Evolutionary conservation across 2,113 vertebrate genomes (phyloP), one percentile per base, ranked within the genome.

Genomic region (Alaudala cheleensis): DNA sequence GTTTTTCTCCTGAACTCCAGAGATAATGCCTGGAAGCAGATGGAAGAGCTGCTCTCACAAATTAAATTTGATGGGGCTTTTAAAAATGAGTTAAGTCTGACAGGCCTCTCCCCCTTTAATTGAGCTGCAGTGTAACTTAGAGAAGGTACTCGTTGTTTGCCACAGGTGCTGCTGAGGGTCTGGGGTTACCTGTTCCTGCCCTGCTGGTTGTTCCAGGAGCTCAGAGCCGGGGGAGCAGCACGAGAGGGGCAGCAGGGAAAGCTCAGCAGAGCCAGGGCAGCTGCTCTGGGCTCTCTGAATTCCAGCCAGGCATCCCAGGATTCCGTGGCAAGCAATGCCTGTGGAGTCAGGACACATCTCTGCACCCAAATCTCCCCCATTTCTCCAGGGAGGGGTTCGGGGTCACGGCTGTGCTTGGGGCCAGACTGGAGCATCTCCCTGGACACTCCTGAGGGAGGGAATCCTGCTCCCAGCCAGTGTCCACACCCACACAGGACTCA

Each of bases 1-100:
- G 97, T 96, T 98, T 97, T 96, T 78, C 92, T 93, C 94, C 93
- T 91, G 86, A 97, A 97, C 96, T 95, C 87, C 88, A 89, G 66
- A 97, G 95, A 97, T 96, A 97, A 97, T 96, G 96, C 73, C 50
- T 81, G 78, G 93, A 96, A 97, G 66, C 96, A 96, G 90, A 95
- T 83, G 96, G 96, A 88, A 94, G 88, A 95, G 76, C 42, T 69
- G 67, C 93, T 84, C 91, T 86, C 76, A 72, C 94, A 96, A 97
- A 94, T 95, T 96, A 88, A 92, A 93, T 94, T 86, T 88, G 89
- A 94, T 94, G 91, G 88, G 92, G 92, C 94, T 96, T 96, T 95
- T 95, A 94, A 92, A 96, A 95, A 88, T 76, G 88, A 96, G 97
- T 97, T 96, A 94, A 90, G 77, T 40, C 93, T 96, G 96, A 81